Conservation (phyloP, 2,113 vertebrate species). For the Benitochromis conjunctus region DNA sequence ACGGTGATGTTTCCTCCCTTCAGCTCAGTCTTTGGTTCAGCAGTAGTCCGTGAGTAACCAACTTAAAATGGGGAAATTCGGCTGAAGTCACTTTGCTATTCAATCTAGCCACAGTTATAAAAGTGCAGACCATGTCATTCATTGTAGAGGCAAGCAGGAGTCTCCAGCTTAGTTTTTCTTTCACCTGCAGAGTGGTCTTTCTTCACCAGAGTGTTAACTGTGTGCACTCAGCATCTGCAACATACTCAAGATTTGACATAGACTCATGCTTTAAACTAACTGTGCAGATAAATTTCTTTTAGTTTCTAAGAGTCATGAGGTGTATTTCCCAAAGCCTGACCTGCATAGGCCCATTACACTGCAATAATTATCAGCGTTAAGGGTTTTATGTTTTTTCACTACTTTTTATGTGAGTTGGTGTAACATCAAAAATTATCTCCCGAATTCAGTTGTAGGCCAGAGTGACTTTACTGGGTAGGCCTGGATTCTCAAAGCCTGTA, state of each 20-base stretch:
- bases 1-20: no score
- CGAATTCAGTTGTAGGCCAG: no score
- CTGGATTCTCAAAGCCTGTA: no score
- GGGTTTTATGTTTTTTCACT: no score
- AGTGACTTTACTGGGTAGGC: no score
- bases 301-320: background rate
- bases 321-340: background rate
- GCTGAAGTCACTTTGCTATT: background rate
- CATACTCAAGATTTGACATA: no score
- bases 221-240: background rate
- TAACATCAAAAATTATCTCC: no score
- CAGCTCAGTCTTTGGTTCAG: background rate
- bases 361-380: no score
- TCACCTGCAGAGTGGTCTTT: background rate
- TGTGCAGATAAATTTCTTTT: no score
- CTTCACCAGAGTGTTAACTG: background rate
- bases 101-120: background rate
- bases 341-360: no score
- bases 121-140: background rate
- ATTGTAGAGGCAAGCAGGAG: background rate
- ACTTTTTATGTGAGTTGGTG: no score
- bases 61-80: background rate
- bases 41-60: background rate
- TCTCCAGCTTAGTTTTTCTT: background rate
- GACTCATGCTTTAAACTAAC: no score